These are phyloP conservation scores for Toxotes lorentzi DNA, from an alignment of 2,797 vertebrate genomes.

Conservation along the genomic window DNA sequence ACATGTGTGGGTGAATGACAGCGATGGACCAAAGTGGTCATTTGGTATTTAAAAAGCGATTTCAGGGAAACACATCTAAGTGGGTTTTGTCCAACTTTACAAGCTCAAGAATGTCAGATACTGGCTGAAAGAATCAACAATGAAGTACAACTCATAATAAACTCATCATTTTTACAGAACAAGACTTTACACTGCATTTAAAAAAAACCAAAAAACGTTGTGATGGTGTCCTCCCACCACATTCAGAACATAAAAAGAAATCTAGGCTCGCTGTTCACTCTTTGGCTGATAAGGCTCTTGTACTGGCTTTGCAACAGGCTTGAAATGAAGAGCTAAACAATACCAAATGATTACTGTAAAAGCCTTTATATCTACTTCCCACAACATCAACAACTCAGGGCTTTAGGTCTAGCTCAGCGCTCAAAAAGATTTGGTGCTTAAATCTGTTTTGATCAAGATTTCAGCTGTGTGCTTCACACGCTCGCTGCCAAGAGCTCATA, in stretches of 20 bases:
- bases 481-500: constrained; percentile 38
- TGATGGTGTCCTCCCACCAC: constrained; percentile 14
- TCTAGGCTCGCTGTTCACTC: constrained; percentile 16
- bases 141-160: neutral
- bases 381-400: constrained; percentile 49
- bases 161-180: neutral
- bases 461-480: constrained; percentile 6
- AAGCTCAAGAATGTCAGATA: constrained; percentile 1
- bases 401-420: constrained; percentile 43
- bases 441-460: constrained; percentile 57
- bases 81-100: neutral
- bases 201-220: neutral
- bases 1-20: constrained; percentile 36
- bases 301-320: constrained; percentile 46
- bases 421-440: constrained; percentile 57
- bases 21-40: constrained; percentile 15
- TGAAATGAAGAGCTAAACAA: constrained; percentile 52
- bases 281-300: constrained; percentile 37
- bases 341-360: constrained; percentile 53
- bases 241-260: constrained; percentile 15
- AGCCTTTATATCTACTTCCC: constrained; percentile 46
- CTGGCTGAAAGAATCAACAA: neutral
- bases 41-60: constrained; percentile 12
- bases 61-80: neutral
- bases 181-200: neutral